Conservation (phyloP, 2,888 invertebrate genomes). For the Lasioglossum calceatum region DNA sequence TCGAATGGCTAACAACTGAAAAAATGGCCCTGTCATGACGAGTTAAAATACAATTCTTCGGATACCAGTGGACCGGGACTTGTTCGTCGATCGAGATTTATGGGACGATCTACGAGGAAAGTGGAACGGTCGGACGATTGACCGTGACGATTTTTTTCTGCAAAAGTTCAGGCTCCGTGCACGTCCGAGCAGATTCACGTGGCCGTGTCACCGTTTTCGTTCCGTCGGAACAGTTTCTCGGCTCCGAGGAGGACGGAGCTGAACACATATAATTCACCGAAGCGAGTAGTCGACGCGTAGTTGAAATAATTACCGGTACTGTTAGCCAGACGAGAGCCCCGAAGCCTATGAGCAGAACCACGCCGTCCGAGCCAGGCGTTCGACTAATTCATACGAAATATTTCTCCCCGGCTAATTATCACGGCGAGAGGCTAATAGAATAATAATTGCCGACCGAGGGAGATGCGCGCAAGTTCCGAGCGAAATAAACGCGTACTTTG, state of each 20-base stretch:
- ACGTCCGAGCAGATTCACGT: no score
- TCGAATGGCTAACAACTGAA: no score
- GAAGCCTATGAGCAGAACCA: neutral
- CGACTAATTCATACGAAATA: neutral
- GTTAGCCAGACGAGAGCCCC: conserved; percentile 67
- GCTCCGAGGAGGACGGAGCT: conserved; percentile 50
- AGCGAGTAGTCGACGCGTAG: conserved; percentile 70
- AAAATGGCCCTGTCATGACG: no score
- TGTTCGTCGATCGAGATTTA: conserved; percentile 29
- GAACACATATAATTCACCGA: conserved; percentile 71
- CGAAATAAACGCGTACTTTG: neutral
- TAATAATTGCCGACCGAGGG: neutral
- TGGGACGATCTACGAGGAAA: neutral
- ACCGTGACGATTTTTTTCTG: neutral
- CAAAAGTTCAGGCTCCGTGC: neutral
- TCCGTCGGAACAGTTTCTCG: conserved; percentile 22
- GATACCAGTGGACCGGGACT: neutral
- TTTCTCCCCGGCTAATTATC: neutral
- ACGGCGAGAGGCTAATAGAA: neutral
- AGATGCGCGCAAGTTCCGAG: neutral
- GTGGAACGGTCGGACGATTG: neutral
- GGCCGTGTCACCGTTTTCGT: neutral
- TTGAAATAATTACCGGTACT: conserved; percentile 80
- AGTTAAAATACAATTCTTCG: neutral
- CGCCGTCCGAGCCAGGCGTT: neutral